Percentiles rank a stretch among this genome's conserved stretches.
phyloP scores from a whole-genome alignment of 2,797 vertebrate genomes.

The Enoplosus armatus region DNA sequence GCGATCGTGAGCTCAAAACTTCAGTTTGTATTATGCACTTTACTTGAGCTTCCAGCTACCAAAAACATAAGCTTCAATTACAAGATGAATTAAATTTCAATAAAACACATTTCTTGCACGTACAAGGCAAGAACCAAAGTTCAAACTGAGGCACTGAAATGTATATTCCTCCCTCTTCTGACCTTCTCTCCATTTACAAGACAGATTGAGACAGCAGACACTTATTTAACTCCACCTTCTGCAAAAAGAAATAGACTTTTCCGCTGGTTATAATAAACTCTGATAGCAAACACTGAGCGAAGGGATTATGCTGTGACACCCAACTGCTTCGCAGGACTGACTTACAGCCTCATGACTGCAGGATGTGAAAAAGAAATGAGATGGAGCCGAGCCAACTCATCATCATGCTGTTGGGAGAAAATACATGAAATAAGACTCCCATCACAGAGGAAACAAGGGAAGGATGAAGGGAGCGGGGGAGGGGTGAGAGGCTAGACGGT shows the following conservation, averaged over 20 bases:
- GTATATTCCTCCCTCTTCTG: neutral
- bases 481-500: neutral
- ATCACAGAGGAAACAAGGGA: neutral
- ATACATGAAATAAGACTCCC: neutral
- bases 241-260: slow-evolving; percentile 3
- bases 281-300: slow-evolving; percentile 27
- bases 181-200: slow-evolving; percentile 25
- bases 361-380: neutral
- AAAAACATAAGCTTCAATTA: neutral
- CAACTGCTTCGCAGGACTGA: slow-evolving; percentile 1
- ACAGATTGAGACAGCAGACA: slow-evolving; percentile 14
- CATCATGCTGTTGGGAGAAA: slow-evolving; percentile 24
- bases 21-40: neutral
- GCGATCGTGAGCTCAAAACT: neutral
- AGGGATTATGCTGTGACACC: slow-evolving; percentile 19
- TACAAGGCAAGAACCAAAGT: neutral
- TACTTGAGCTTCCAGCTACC: neutral
- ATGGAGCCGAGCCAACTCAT: slow-evolving; percentile 3
- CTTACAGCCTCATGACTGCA: neutral
- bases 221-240: slow-evolving; percentile 7
- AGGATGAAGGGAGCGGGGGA: neutral
- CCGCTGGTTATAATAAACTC: slow-evolving; percentile 7
- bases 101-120: neutral
- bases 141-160: neutral
- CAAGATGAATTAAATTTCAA: neutral